Conservation (phyloP, 1,140 invertebrate species). For the Brachionus plicatilis region DNA sequence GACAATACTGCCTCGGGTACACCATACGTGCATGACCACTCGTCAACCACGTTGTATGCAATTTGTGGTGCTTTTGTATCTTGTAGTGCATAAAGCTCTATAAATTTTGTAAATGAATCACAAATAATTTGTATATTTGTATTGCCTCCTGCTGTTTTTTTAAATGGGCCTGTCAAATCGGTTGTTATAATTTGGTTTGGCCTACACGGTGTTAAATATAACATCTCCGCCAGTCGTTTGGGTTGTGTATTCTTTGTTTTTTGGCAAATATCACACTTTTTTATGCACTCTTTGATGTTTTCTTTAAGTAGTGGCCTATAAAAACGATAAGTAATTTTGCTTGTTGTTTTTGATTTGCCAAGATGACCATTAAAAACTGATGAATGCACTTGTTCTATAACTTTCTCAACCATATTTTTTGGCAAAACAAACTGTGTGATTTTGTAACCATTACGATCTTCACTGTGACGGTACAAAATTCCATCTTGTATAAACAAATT, state of each 20-base stretch:
- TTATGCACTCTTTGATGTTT: background rate
- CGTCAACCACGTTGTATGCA: background rate
- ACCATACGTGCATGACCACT: background rate
- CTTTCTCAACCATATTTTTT: background rate
- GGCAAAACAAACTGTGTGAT: background rate
- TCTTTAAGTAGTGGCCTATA: background rate
- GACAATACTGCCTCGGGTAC: background rate
- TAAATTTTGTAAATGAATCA: background rate
- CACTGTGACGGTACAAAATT: background rate
- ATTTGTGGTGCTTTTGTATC: background rate
- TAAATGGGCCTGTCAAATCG: background rate
- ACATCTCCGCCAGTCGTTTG: background rate
- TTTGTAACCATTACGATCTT: background rate
- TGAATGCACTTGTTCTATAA: background rate
- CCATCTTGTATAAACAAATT: background rate
- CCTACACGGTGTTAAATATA: background rate
- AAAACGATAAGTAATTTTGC: background rate
- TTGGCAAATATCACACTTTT: background rate
- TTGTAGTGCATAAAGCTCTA: background rate
- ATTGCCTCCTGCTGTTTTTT: background rate
- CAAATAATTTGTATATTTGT: background rate
- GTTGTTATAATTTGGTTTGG: background rate
- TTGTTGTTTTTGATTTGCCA: background rate
- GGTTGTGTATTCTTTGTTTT: background rate
- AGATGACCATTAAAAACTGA: background rate